Evolutionary conservation across 2,797 vertebrate genomes (phyloP).

Genomic region (Bradypus variegatus): DNA sequence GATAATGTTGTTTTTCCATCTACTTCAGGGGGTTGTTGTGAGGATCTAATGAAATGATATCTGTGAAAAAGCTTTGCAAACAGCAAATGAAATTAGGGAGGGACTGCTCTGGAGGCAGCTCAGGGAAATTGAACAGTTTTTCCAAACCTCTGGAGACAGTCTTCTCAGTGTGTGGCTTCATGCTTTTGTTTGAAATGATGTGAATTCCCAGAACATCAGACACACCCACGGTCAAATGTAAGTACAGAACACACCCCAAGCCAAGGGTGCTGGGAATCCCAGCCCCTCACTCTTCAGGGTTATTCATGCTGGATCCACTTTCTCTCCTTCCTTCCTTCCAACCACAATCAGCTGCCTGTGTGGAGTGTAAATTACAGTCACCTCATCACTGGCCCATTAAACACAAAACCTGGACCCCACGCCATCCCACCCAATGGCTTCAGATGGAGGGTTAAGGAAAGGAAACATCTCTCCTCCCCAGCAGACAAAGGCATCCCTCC

Average conservation of each 20-base stretch:
- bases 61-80: slow-evolving; percentile 46
- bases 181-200: slow-evolving; percentile 64
- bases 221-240: slow-evolving; percentile 58
- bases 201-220: slow-evolving; percentile 64
- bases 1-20: slow-evolving; percentile 31
- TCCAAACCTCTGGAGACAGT: slow-evolving; percentile 55
- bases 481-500: background rate
- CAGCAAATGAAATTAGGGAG: slow-evolving; percentile 50
- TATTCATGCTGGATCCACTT: background rate
- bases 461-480: background rate
- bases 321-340: background rate
- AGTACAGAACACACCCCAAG: slow-evolving; percentile 56
- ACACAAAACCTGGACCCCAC: background rate
- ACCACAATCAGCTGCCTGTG: background rate
- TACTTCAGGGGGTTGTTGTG: background rate
- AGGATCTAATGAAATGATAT: slow-evolving; percentile 40
- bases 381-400: background rate
- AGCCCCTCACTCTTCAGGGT: background rate
- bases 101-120: slow-evolving; percentile 20
- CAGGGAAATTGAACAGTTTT: slow-evolving; percentile 52
- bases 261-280: slow-evolving; percentile 53
- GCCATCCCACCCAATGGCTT: background rate
- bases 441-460: background rate
- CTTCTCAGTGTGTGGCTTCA: slow-evolving; percentile 67
- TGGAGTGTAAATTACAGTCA: background rate